Conservation (phyloP, 2,888 invertebrate species). For the Dynastes maya region DNA sequence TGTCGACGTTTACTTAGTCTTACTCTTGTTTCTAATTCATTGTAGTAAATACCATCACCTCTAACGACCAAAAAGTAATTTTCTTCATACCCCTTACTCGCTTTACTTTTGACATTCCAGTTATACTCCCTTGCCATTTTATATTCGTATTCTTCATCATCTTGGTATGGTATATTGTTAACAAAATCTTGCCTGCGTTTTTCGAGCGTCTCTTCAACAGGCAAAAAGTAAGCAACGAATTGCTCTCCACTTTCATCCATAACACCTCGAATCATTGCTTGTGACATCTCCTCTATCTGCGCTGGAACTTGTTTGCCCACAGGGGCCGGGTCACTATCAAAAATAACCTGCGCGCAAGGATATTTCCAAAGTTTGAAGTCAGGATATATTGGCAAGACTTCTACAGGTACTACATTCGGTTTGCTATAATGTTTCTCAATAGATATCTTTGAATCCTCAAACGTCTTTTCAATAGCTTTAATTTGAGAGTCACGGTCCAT, state of each 20-base stretch:
- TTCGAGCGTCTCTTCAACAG: slow-evolving; percentile 91
- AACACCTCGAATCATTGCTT: slow-evolving; percentile 99
- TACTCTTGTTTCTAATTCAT: slow-evolving; percentile 96
- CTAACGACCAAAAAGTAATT: slow-evolving; percentile 97
- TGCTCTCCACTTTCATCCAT: slow-evolving; percentile 99
- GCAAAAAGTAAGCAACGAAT: slow-evolving; percentile 98
- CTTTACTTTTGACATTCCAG: slow-evolving; percentile 98
- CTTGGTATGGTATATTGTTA: slow-evolving; percentile 85
- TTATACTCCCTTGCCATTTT: slow-evolving; percentile 98
- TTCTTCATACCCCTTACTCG: slow-evolving; percentile 79
- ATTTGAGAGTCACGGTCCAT: slow-evolving; percentile 98
- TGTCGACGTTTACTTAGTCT: slow-evolving; percentile 94
- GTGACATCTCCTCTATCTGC: slow-evolving; percentile 97
- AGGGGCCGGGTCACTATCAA: slow-evolving; percentile 98
- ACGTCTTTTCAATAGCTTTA: slow-evolving; percentile 97
- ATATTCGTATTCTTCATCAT: slow-evolving; percentile 96
- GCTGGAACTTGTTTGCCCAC: slow-evolving; percentile 88
- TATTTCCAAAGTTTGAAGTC: slow-evolving; percentile 99
- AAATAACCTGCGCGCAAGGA: slow-evolving; percentile 98
- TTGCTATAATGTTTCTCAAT: slow-evolving; percentile 97
- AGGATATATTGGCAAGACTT: slow-evolving; percentile 91
- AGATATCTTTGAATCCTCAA: slow-evolving; percentile 88
- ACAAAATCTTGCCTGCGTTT: slow-evolving; percentile 89
- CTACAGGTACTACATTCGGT: slow-evolving; percentile 93
- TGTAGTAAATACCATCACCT: slow-evolving; percentile 93